Percentiles rank a stretch among this genome's conserved stretches.
These are phyloP conservation scores for Hartigia nigra DNA, from an alignment of 2,888 invertebrate species.

Conservation along the genomic window DNA sequence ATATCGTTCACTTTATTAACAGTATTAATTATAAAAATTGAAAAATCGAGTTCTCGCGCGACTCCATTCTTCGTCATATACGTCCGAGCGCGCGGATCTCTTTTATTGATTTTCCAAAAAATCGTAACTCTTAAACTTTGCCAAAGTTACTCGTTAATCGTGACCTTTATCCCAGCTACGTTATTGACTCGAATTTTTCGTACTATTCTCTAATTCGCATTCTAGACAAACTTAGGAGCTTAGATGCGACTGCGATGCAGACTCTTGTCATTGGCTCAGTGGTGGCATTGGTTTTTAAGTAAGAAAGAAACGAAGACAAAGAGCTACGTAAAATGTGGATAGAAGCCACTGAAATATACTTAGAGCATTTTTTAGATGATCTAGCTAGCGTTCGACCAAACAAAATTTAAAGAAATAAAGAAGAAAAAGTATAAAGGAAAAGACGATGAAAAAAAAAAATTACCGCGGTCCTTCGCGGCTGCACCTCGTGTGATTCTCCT, in stretches of 20 bases:
- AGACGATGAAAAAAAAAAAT: neutral
- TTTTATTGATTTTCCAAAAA: neutral
- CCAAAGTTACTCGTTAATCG: neutral
- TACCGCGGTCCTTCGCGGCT: constrained; percentile 21
- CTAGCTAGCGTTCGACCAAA: constrained; percentile 12
- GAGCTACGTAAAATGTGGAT: neutral
- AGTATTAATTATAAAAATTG: neutral
- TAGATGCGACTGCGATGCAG: neutral
- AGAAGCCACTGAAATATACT: neutral
- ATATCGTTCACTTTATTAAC: neutral
- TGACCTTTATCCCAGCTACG: neutral
- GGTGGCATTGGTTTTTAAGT: neutral
- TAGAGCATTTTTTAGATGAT: neutral
- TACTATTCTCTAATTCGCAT: neutral
- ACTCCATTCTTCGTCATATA: neutral
- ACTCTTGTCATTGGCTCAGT: neutral
- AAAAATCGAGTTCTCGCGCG: neutral
- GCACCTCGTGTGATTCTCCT: constrained; percentile 55
- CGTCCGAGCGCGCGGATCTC: neutral
- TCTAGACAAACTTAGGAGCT: neutral
- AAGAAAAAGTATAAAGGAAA: neutral
- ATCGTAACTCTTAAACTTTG: neutral
- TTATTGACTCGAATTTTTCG: neutral
- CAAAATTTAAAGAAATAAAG: neutral
- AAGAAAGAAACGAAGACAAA: neutral